A percentile compares a stretch with the other conserved stretches of the same genome.
Conservation (phyloP, 2,113 vertebrate species). For the Tauraco erythrolophus region DNA sequence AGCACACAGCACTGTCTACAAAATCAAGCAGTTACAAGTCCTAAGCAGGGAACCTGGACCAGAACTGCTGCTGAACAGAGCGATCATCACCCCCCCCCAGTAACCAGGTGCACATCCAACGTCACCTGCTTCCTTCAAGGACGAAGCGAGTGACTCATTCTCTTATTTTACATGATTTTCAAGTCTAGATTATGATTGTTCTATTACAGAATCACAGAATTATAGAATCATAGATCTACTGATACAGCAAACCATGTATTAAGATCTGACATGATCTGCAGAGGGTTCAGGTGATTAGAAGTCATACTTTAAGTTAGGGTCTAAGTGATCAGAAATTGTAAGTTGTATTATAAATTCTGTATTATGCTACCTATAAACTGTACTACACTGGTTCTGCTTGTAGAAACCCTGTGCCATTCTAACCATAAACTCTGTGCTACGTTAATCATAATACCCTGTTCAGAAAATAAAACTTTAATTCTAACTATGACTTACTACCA, state of each 20-base stretch:
- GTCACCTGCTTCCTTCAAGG: background rate
- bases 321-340: background rate
- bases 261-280: background rate
- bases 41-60: background rate
- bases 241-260: background rate
- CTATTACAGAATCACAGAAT: no score
- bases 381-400: background rate
- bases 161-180: background rate
- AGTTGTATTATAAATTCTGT: background rate
- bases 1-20: background rate
- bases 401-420: background rate
- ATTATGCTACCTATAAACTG: background rate
- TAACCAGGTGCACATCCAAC: background rate
- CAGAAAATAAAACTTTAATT: background rate
- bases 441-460: background rate
- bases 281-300: background rate
- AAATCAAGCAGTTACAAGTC: background rate
- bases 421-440: background rate
- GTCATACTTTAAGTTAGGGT: background rate
- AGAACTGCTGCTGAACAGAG: background rate
- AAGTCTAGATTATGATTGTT: background rate
- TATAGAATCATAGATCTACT: no score
- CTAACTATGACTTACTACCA: background rate
- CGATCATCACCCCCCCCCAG: accelerated
- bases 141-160: background rate